Evolutionary conservation across 2,113 vertebrate species (phyloP), one percentile per base, ranked within the genome.

Genomic region (Coryphaenoides rupestris): DNA sequence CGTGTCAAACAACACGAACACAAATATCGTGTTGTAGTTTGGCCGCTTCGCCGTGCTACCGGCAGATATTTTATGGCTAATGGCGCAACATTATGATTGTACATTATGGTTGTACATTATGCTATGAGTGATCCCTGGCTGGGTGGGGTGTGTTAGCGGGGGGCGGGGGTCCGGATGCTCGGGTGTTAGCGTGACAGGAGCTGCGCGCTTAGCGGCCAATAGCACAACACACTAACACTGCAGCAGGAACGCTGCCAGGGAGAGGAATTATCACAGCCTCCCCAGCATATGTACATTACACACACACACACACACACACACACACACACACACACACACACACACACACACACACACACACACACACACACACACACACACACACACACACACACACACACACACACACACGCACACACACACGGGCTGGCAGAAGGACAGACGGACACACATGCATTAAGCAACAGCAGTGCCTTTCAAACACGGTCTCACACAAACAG

Each of bases 181-280:
- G 33, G 33, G 33, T 40, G 33, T 50, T 50, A 17, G 47, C 17
- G 47, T 50, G 47, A n/a, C 47, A n/a, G 14, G 65, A 63, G 57
- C 59, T 76, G 73, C 59, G 73, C 59, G 53, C 77, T 66, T 70
- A 58, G 69, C 58, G 74, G 77, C 76, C 74, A 67, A 82, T 79
- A 73, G 64, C 77, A 65, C 61, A 75, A 68, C 75, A 75, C 70
- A 58, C 70, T 84, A 84, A 81, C 80, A 69, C 52, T 55, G 76
- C 72, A 62, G 78, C 66, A 70, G 85, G 80, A 84, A 77, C 47
- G 62, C 61, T 69, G 83, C 81, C 84, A 79, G 68, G 56, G 68
- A 75, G 75, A 78, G 81, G 75, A 81, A 79, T 86, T 84, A 86
- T 75, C 77, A 80, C 76, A 73, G 81, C 78, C 79, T 75, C 70